phyloP scores from a whole-genome alignment of 2,888 invertebrate genomes.

The Tribolium freemani region DNA sequence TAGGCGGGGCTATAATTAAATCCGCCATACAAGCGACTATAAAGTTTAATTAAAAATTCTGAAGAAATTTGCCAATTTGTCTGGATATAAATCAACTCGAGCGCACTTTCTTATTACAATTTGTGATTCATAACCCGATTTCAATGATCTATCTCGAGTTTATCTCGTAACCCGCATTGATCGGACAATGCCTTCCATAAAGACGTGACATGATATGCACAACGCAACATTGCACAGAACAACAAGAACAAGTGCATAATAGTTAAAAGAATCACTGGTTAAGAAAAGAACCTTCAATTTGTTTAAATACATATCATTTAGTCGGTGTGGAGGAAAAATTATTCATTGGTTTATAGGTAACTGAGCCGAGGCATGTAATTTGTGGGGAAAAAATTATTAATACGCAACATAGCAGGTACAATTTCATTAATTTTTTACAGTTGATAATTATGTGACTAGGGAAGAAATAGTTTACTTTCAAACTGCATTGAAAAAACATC shows the following conservation, averaged over 20 bases:
- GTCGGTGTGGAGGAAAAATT: neutral
- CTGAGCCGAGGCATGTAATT: neutral
- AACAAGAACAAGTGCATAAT: neutral
- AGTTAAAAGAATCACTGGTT: neutral
- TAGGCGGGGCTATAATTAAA: conserved; percentile 1
- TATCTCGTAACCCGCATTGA: neutral
- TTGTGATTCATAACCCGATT: too few species aligned
- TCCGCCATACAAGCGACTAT: neutral
- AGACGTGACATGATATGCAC: conserved; percentile 9
- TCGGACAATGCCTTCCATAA: conserved; percentile 6
- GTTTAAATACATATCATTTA: neutral
- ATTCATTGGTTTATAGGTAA: neutral
- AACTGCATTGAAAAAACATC: too few species aligned
- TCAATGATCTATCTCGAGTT: neutral
- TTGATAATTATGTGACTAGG: neutral
- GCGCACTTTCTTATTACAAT: too few species aligned
- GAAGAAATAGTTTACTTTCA: too few species aligned
- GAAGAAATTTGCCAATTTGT: too few species aligned
- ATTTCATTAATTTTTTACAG: neutral
- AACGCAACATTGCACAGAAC: neutral
- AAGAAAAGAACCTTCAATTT: neutral
- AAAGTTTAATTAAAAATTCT: conserved; percentile 4
- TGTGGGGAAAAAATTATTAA: neutral
- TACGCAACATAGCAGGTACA: neutral
- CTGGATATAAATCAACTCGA: too few species aligned